phyloP scores from a whole-genome alignment of 2,113 vertebrate species.

The Anguilla japonica region DNA sequence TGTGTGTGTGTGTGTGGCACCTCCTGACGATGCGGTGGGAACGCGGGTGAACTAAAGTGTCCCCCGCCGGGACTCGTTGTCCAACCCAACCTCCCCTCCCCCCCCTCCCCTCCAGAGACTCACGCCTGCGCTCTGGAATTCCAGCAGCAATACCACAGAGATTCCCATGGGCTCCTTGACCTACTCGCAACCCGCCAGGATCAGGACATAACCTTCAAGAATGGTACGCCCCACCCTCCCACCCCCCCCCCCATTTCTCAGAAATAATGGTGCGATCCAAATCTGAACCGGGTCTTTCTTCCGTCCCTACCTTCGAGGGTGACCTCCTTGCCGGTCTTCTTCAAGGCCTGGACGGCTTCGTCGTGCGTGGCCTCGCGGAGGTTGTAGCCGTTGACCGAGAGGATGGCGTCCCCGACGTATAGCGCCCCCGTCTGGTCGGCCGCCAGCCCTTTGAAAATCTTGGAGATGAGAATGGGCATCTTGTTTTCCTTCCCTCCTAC shows the following conservation, averaged over 20 bases:
- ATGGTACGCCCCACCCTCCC: background rate
- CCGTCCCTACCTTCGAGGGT: constrained; percentile 82
- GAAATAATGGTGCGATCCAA: no score
- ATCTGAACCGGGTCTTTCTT: background rate
- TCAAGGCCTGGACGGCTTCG: constrained; percentile 91
- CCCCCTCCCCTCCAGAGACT: no score
- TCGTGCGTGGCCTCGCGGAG: constrained; percentile 91
- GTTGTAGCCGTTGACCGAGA: constrained; percentile 90
- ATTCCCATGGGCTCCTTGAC: background rate
- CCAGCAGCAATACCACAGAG: background rate
- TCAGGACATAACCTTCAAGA: background rate
- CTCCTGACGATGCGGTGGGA: background rate
- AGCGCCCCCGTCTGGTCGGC: constrained; percentile 93
- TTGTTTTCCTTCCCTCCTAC: constrained; percentile 97
- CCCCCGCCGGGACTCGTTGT: no score
- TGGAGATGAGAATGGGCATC: constrained; percentile 98
- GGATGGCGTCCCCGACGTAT: constrained; percentile 92
- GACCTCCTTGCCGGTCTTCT: constrained; percentile 97
- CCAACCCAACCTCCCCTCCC: no score
- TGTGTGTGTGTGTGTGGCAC: background rate
- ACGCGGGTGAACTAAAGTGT: background rate
- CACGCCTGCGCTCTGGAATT: background rate
- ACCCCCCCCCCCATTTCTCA: no score
- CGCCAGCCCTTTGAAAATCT: constrained; percentile 96
- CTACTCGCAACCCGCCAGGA: background rate